Conservation (phyloP, 2,888 invertebrate species). For the Neocrepidodera transversa region DNA sequence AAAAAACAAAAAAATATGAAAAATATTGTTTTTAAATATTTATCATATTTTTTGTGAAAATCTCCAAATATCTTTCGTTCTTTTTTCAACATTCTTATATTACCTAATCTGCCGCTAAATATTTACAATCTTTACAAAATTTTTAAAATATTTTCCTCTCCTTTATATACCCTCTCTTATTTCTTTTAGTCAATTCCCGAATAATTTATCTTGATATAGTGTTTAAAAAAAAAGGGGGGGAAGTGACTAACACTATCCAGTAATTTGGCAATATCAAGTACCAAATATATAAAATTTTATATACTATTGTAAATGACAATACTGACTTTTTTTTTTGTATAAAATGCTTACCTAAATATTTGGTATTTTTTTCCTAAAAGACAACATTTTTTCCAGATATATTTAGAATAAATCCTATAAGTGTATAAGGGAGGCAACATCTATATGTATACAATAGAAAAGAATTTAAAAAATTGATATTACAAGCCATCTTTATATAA, state of each 20-base stretch:
- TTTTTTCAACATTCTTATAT: conserved; percentile 50
- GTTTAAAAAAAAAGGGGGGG: conserved; percentile 7
- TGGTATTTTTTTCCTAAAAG: conserved; percentile 44
- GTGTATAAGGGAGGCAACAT: conserved; percentile 49
- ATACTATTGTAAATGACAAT: conserved; percentile 45
- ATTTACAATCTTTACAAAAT: conserved; percentile 45
- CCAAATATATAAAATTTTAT: conserved; percentile 47
- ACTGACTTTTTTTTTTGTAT: conserved; percentile 45
- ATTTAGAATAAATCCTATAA: conserved; percentile 48
- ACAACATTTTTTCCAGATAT: conserved; percentile 44
- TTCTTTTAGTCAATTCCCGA: conserved; percentile 31
- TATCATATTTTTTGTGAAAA: conserved; percentile 24
- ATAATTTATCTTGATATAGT: conserved; percentile 21
- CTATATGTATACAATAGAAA: conserved; percentile 45
- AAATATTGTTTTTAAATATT: conserved; percentile 32
- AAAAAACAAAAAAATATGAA: conserved; percentile 44
- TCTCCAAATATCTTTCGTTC: conserved; percentile 42
- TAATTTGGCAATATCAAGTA: conserved; percentile 42
- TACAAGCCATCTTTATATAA: conserved; percentile 29
- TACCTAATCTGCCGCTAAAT: conserved; percentile 50
- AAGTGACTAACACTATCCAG: conserved; percentile 26
- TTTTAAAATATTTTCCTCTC: conserved; percentile 47
- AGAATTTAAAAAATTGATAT: conserved; percentile 38
- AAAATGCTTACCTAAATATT: conserved; percentile 48
- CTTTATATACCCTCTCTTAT: conserved; percentile 38